Evolutionary conservation across 2,888 invertebrate genomes (phyloP), one percentile per base, ranked within the genome.

Genomic region (Xylocampa areola): DNA sequence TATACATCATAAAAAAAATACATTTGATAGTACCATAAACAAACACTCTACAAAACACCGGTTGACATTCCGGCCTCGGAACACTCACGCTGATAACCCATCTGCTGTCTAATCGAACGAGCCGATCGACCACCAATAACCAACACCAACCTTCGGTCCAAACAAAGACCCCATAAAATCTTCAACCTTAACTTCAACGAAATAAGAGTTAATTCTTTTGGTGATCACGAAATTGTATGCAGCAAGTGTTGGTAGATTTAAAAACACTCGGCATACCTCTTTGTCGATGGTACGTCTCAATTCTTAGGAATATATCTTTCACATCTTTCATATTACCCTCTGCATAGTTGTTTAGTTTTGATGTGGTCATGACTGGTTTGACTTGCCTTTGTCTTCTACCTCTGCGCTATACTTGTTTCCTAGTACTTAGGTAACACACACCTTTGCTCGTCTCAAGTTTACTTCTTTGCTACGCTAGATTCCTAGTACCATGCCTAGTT

Each of bases 201-300:
- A 44, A 45, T 67, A 85, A 61, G 63, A 66, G 41, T 67, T 68
- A 45, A 39, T 6, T 23, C n/a, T n/a, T n/a, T n/a, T n/a, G n/a
- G n/a, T n/a, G n/a, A 44, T 50, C 50, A 43, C 11, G 44, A 33
- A 32, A 33, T 23, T 44, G 16, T 35, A 25, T 41, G 53, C 39
- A 53, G 60, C 17, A 32, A 50, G 60, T 60, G 58, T 67, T 61
- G 45, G 65, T 65, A 63, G 50, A 53, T 50, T 62, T 62, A 50
- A 60, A 76, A 71, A 75, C 84, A 80, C 77, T 82, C 82, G 77
- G 80, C 86, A 89, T 90, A 86, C 88, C 84, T 77, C 76, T 76
- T 81, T 85, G 87, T 85, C 82, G 85, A 84, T 82, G 80, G 73
- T 80, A 90, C 87, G 87, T 86, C 90, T 92, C 91, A 91, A 92